Conservation (phyloP, 1,140 invertebrate genomes). For the Drosophila nasuta region DNA sequence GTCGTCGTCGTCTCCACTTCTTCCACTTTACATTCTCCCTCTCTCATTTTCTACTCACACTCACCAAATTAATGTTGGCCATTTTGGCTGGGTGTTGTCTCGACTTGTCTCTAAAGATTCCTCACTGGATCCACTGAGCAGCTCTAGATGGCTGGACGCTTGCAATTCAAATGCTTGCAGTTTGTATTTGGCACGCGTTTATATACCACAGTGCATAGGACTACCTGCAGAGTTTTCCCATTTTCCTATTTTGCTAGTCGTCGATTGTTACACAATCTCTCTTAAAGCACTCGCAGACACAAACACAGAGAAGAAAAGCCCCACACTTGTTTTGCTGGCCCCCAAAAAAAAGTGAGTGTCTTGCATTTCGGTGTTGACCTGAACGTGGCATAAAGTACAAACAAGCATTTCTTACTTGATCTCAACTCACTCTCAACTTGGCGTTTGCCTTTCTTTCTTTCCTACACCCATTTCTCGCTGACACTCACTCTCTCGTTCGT, state of each 20-base stretch:
- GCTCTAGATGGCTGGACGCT: slow-evolving; percentile 51
- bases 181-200: slow-evolving; percentile 52
- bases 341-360: slow-evolving; percentile 69
- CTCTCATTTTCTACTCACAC: slow-evolving; percentile 4
- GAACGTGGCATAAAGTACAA: slow-evolving; percentile 11
- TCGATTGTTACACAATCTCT: slow-evolving; percentile 58
- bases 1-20: background rate
- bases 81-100: slow-evolving; percentile 39
- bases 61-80: slow-evolving; percentile 64
- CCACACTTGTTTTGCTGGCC: slow-evolving; percentile 21
- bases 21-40: background rate
- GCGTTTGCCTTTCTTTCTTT: slow-evolving; percentile 19
- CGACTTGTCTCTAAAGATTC: slow-evolving; percentile 31
- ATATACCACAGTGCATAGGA: slow-evolving; percentile 64
- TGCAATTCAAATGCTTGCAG: slow-evolving; percentile 66
- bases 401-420: slow-evolving; percentile 11
- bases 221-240: slow-evolving; percentile 31
- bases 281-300: background rate
- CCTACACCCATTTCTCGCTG: slow-evolving; percentile 37
- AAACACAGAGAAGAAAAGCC: slow-evolving; percentile 1
- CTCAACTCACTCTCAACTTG: slow-evolving; percentile 2
- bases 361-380: slow-evolving; percentile 57
- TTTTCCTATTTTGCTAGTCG: slow-evolving; percentile 43
- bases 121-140: slow-evolving; percentile 19
- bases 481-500: slow-evolving; percentile 17